phyloP scores from a whole-genome alignment of 2,113 vertebrate species.

The human (Homo sapiens) region DNA sequence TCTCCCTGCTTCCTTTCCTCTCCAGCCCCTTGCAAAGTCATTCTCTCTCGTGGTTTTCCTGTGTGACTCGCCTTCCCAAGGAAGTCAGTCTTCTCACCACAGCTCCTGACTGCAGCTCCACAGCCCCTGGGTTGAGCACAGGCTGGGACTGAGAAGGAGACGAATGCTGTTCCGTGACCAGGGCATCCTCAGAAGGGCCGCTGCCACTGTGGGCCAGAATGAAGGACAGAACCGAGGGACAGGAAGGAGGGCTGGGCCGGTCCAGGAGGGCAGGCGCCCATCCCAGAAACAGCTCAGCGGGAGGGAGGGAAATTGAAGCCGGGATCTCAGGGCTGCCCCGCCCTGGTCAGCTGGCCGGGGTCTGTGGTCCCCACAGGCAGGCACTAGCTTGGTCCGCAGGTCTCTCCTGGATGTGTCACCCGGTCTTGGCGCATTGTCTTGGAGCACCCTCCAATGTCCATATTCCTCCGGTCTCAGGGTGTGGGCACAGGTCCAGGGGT shows the following conservation, averaged over 20 bases:
- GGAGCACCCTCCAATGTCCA: background rate
- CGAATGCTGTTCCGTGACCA: background rate
- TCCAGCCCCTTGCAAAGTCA: background rate
- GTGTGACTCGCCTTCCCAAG: background rate
- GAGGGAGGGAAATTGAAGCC: background rate
- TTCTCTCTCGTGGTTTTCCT: background rate
- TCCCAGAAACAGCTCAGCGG: background rate
- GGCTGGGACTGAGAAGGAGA: background rate
- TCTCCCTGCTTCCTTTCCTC: background rate
- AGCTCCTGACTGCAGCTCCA: background rate
- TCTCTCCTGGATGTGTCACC: background rate
- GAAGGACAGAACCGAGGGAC: background rate
- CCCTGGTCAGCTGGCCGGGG: background rate
- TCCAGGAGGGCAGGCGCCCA: background rate
- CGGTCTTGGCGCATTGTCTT: rapidly evolving
- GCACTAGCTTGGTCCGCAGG: background rate
- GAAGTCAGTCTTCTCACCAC: background rate
- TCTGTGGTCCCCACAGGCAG: background rate
- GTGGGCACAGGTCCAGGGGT: background rate
- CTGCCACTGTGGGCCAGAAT: background rate
- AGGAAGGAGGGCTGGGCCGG: background rate
- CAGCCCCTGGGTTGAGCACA: background rate
- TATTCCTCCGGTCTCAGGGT: background rate
- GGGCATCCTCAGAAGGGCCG: background rate
- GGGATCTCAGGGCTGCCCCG: background rate